A percentile compares a stretch with the other conserved stretches of the same genome.
These are phyloP conservation scores for Epinotia brunnichana DNA, from an alignment of 2,888 invertebrate species.

Conservation along the genomic window DNA sequence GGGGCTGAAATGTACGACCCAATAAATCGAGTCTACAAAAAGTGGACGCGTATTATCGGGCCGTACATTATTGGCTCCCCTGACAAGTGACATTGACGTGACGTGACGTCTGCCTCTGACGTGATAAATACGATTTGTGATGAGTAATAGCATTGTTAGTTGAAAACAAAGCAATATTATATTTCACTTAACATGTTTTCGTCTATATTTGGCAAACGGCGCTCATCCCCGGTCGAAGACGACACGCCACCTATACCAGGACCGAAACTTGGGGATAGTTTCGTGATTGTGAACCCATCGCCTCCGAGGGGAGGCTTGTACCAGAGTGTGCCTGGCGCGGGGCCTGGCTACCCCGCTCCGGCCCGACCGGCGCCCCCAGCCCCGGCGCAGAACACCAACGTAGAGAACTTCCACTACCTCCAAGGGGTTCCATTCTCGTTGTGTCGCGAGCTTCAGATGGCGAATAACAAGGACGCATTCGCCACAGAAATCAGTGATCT, in stretches of 20 bases:
- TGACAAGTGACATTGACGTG: too few relatives aligned
- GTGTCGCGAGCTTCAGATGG: slow-evolving; percentile 75
- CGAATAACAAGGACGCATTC: slow-evolving; percentile 75
- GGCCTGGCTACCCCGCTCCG: slow-evolving; percentile 53
- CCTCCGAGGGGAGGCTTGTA: slow-evolving; percentile 65
- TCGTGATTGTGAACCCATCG: slow-evolving; percentile 69
- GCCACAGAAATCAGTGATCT: slow-evolving; percentile 80
- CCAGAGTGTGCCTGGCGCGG: slow-evolving; percentile 64
- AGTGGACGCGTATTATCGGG: too few relatives aligned
- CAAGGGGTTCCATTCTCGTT: slow-evolving; percentile 83
- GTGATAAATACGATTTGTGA: slow-evolving; percentile 7
- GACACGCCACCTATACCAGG: slow-evolving; percentile 78
- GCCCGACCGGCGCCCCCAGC: slow-evolving; percentile 68
- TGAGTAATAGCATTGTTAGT: slow-evolving; percentile 37
- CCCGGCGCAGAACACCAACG: slow-evolving; percentile 54
- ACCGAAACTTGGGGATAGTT: slow-evolving; percentile 69
- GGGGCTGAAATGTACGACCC: too few relatives aligned
- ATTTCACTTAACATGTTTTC: slow-evolving; percentile 68
- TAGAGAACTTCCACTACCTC: slow-evolving; percentile 77
- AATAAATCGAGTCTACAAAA: too few relatives aligned
- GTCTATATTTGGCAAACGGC: slow-evolving; percentile 76
- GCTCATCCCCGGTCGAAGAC: slow-evolving; percentile 76
- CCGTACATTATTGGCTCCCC: too few relatives aligned
- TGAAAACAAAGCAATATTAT: slow-evolving; percentile 32
- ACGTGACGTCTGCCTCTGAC: neutral